Base-by-base conservation (phyloP, 2,797 vertebrate genomes). In the Sebastiscus albofasciatus region DNA sequence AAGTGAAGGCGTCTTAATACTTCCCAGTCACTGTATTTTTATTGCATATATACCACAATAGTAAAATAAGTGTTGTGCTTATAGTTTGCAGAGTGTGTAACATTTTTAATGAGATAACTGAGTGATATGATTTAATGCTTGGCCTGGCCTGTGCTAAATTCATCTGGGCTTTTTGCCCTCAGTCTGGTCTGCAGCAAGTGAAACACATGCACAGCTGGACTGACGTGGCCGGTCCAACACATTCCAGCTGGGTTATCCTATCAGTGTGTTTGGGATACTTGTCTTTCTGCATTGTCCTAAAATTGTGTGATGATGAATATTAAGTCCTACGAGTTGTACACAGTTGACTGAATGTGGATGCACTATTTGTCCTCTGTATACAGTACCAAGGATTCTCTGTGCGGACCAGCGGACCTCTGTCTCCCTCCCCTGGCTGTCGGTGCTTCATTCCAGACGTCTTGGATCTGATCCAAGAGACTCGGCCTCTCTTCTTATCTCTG, bases 191-290 rank as follows among this genome's bases (percentile, higher is more conserved):
- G 67, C 14, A 67, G 18, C 6, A 26, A 10, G 18, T 46, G 34
- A 58, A 61, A 73, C 68, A 77, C 10, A 29, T 69, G 65, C n/a
- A 29, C 46, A 67, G 55, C 14, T 62, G 69, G 65, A 61, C 56
- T 20, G 36, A 33, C 2, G 22, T n/a, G 4, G 22, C 31, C 34
- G 1, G 6, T 36, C 20, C 12, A 39, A 5, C 24, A 42, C 22
- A 7, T 54, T 68, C 39, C 74, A 26, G 20, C 52, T 5, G 2
- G 9, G 2, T 12, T 8, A 6, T 34, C 13, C 6, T 39, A 3
- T 13, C 5, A 18, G 2, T 42, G 12, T 52, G 36, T 64, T 29
- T 64, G 6, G 22, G 18, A 29, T 46, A 4, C 3, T 73, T 74
- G 22, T 59, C 3, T 14, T 10, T 24, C 36, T 49, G 46, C 46